Evolutionary conservation across 1,140 invertebrate species (phyloP).

Genomic region (Phocides pigmalion): DNA sequence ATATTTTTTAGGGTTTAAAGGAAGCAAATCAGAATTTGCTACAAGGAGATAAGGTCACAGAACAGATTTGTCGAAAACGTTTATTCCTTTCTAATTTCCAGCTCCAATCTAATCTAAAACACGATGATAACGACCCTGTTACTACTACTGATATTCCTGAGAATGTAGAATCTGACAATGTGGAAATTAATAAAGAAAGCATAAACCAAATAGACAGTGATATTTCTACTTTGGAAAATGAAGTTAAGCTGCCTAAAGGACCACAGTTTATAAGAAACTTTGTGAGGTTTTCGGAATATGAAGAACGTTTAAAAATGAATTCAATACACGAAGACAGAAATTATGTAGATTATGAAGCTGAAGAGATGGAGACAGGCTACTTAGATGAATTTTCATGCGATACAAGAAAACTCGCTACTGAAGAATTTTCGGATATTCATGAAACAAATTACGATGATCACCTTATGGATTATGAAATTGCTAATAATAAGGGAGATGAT

Average conservation of each 20-base stretch:
- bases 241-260: slow-evolving; percentile 15
- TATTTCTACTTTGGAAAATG: neutral
- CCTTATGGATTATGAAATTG: slow-evolving; percentile 11
- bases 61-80: neutral
- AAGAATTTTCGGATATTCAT: slow-evolving; percentile 18
- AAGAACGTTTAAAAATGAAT: slow-evolving; percentile 51
- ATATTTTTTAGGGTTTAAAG: neutral
- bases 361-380: slow-evolving; percentile 23
- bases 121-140: neutral
- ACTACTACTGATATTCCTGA: neutral
- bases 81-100: slow-evolving; percentile 15
- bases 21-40: neutral
- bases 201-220: neutral
- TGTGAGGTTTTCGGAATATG: slow-evolving; percentile 48
- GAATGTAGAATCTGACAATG: neutral
- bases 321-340: slow-evolving; percentile 8
- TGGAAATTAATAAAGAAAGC: neutral
- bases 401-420: slow-evolving; percentile 40
- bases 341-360: slow-evolving; percentile 21
- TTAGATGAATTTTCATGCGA: slow-evolving; percentile 28
- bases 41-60: neutral
- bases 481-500: slow-evolving; percentile 17
- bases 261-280: slow-evolving; percentile 62
- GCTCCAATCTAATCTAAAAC: neutral
- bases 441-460: slow-evolving; percentile 6